Conservation (phyloP, 2,888 invertebrate species). For the Patella depressa region DNA sequence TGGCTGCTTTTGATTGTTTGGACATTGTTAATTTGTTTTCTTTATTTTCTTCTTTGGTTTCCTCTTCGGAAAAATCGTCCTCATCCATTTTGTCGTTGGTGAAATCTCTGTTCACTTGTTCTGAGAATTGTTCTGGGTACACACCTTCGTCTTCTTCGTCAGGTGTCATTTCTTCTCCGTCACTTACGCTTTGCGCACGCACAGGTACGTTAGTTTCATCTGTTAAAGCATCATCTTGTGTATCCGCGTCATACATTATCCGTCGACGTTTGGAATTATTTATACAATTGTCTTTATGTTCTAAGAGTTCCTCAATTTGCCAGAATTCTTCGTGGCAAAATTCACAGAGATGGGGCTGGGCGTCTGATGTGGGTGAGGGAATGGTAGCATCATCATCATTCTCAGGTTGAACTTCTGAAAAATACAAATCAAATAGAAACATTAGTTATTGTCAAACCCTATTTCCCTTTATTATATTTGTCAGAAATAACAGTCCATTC, state of each 20-base stretch:
- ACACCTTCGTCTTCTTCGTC: background rate
- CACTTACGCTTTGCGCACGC: background rate
- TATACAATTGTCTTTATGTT: conserved; percentile 4
- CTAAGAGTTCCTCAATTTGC: background rate
- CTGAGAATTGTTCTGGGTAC: background rate
- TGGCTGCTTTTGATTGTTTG: conserved; percentile 22
- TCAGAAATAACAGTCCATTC: too few species aligned
- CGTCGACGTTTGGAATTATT: background rate
- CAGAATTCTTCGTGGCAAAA: conserved; percentile 3
- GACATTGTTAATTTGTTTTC: conserved; percentile 26
- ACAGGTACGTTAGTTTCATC: background rate
- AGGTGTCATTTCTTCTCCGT: background rate
- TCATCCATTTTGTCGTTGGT: conserved; percentile 23
- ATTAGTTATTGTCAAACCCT: too few species aligned
- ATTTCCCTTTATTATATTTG: too few species aligned
- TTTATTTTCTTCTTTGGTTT: conserved; percentile 34
- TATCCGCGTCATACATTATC: background rate
- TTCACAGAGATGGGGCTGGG: conserved; percentile 5
- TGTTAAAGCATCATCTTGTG: background rate
- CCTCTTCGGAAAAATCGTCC: conserved; percentile 40
- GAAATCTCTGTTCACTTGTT: background rate
- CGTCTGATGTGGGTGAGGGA: background rate
- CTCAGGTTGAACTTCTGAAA: background rate
- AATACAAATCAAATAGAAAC: background rate
- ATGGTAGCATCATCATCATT: background rate